Base-by-base conservation (phyloP, 1,140 invertebrate species). In the Cotesia chilonis region DNA sequence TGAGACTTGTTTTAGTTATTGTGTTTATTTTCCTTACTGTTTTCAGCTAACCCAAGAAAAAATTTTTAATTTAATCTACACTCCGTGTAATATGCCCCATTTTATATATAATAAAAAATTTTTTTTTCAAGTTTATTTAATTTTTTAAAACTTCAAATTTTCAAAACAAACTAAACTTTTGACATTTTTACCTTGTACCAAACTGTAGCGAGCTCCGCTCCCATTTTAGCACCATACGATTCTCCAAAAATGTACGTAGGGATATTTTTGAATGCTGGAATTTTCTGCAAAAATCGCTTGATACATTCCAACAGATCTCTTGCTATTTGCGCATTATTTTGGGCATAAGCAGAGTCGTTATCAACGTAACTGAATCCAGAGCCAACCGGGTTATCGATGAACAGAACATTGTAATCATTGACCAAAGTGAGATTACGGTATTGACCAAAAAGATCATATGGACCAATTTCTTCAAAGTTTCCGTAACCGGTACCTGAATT, bases 181-280 rank as follows among this genome's bases (percentile, higher is more conserved):
- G 2, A 59, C 9, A 59, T 28, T 20, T 85, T 20, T 85, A 93
- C 92, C 83, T 90, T 84, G 76, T 89, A 84, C 80, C 93, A 88
- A 47, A 84, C 77, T 35, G 88, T 81, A 1, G 89, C 92, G 79
- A 96, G 94, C 76, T 94, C 92, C 5, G 92, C 90, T 0, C 93
- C 91, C 93, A 96, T 96, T 88, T 96, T 97, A 0, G 94, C 95
- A 12, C 95, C 95, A 84, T 96, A 96, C 0, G 94, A 95, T 81
- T 96, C 93, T 35, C 91, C 92, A 73, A 93, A 92, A 57, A 96
- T 94, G 76, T 95, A 96, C 9, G 95, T 88, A 0, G 94, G 92
- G 2, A 92, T 89, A 4, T 82, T 86, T 78, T 91, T 87, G 78
- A 95, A 95, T 75, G 92, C 88, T 0, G 92, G 90, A 74, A 92